phyloP scores from a whole-genome alignment of 2,888 invertebrate genomes.

The Oxystoma pomonae region DNA sequence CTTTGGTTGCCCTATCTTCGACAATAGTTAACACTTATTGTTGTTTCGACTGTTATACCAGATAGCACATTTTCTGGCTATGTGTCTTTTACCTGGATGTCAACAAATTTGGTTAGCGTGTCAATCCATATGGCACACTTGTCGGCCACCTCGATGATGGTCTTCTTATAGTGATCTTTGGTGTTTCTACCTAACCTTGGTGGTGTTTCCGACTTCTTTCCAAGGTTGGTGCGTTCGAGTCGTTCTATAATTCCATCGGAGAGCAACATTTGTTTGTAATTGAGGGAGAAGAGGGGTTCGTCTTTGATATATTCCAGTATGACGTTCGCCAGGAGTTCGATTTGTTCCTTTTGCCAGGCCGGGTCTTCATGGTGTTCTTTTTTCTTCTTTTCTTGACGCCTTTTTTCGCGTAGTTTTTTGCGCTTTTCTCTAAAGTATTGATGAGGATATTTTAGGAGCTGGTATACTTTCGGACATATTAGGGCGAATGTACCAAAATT shows the following conservation, averaged over 20 bases:
- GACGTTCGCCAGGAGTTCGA: conserved; percentile 23
- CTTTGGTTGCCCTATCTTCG: no score
- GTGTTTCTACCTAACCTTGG: conserved; percentile 29
- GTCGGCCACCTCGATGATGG: conserved; percentile 35
- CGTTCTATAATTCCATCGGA: conserved; percentile 35
- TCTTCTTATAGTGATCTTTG: conserved; percentile 29
- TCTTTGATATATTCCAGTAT: conserved; percentile 35
- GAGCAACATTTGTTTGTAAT: conserved; percentile 38
- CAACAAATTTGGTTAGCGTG: conserved; percentile 35
- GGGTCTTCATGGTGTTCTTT: conserved; percentile 14
- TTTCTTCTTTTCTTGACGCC: conserved; percentile 20
- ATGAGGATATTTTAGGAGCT: no score
- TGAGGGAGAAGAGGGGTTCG: conserved; percentile 34
- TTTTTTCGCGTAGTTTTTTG: conserved; percentile 26
- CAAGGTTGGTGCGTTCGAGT: conserved; percentile 17
- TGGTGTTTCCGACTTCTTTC: background rate
- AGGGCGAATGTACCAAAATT: no score
- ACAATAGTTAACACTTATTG: no score
- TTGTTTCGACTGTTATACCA: no score
- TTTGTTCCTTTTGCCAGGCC: conserved; percentile 27
- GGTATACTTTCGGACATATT: no score
- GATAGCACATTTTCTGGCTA: no score
- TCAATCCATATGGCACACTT: conserved; percentile 42
- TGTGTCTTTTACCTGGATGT: conserved; percentile 28
- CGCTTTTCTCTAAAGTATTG: conserved; percentile 24